Evolutionary conservation across 53 echinoderm and acorn worm genomes (phyloP).

Genomic region (Arbacia lixula): DNA sequence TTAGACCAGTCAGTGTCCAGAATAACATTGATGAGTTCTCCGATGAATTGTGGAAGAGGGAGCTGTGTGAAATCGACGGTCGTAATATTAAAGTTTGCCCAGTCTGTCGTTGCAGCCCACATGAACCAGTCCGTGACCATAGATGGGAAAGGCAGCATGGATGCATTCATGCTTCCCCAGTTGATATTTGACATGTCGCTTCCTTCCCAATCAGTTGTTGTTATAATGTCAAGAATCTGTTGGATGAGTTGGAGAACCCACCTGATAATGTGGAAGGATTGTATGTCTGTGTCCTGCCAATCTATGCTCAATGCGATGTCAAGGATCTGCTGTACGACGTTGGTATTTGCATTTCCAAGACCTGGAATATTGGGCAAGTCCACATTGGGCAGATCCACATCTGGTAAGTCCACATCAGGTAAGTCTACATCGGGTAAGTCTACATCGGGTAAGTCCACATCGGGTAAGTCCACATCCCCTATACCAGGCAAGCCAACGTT

Average conservation of each 20-base stretch:
- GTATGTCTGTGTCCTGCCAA: background rate
- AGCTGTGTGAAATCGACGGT: constrained; percentile 21
- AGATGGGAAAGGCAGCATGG: background rate
- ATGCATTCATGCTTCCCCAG: constrained; percentile 13
- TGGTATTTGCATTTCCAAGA: background rate
- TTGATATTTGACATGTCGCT: background rate
- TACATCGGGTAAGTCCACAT: too few relatives aligned
- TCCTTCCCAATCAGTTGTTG: constrained; percentile 2
- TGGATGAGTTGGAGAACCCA: background rate
- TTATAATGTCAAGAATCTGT: background rate
- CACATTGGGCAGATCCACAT: background rate
- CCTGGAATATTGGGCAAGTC: background rate
- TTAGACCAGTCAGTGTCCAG: constrained; percentile 20
- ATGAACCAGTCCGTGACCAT: background rate
- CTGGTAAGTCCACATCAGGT: background rate
- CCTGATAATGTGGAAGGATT: background rate
- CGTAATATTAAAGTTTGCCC: constrained; percentile 14
- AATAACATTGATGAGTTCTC: constrained; percentile 21
- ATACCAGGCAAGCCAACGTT: too few relatives aligned
- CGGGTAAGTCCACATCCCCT: too few relatives aligned
- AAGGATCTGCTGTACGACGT: constrained; percentile 18
- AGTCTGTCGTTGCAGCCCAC: constrained; percentile 4
- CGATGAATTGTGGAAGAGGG: background rate
- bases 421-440: too few relatives aligned
- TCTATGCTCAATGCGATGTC: constrained; percentile 6